Percentiles rank a stretch among this genome's conserved stretches.
phyloP scores from a whole-genome alignment of 2,888 invertebrate species.

The Cenopis cana region DNA sequence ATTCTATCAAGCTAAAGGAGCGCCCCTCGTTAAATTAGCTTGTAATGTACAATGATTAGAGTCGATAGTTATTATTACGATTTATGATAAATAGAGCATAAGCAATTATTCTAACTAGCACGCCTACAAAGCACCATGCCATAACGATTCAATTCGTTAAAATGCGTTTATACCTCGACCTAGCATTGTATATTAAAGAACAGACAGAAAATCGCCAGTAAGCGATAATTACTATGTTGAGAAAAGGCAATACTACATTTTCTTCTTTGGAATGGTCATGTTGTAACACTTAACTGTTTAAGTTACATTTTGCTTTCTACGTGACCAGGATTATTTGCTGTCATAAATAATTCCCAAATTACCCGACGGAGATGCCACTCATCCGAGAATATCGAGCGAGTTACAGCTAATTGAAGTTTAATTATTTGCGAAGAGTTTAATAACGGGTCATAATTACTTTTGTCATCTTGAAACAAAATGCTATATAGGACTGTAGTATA shows the following conservation, averaged over 20 bases:
- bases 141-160: neutral
- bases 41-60: neutral
- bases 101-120: neutral
- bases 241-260: neutral
- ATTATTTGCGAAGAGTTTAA: slow-evolving; percentile 23
- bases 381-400: slow-evolving; percentile 18
- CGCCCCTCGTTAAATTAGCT: slow-evolving; percentile 6
- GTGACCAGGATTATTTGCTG: slow-evolving; percentile 1
- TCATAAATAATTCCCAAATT: slow-evolving; percentile 10
- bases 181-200: neutral
- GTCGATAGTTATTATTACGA: neutral
- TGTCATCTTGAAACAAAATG: slow-evolving; percentile 8
- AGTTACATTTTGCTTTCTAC: neutral
- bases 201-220: neutral
- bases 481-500: neutral
- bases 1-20: slow-evolving; percentile 20
- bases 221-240: slow-evolving; percentile 1
- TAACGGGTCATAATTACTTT: slow-evolving; percentile 29
- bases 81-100: neutral
- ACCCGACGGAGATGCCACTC: slow-evolving; percentile 10
- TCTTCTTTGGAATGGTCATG: slow-evolving; percentile 5
- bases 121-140: neutral
- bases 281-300: neutral
- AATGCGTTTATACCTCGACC: neutral
- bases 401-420: slow-evolving; percentile 27